A percentile compares a stretch with the other conserved stretches of the same genome.
phyloP scores from a whole-genome alignment of 2,888 invertebrate species.

The Drosophila nr. fundita region DNA sequence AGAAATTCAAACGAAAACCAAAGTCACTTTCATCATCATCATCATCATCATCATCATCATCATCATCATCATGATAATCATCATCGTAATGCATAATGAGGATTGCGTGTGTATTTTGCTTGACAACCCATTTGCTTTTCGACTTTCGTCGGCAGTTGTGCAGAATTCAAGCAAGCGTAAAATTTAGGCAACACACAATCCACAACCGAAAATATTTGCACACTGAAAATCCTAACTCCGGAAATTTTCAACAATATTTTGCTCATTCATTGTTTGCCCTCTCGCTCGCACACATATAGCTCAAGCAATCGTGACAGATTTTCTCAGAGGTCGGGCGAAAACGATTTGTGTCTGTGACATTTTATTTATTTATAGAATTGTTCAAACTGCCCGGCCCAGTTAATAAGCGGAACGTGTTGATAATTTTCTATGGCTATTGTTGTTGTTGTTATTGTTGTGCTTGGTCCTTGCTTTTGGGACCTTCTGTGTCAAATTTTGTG shows the following conservation, averaged over 20 bases:
- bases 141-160: constrained; percentile 31
- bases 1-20: constrained; percentile 71
- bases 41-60: constrained; percentile 25
- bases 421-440: constrained; percentile 51
- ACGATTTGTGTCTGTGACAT: constrained; percentile 43
- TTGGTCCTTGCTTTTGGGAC: constrained; percentile 21
- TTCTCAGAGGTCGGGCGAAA: constrained; percentile 26
- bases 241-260: constrained; percentile 65
- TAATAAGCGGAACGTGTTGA: constrained; percentile 76
- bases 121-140: constrained; percentile 39
- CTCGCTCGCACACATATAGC: constrained; percentile 19
- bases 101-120: constrained; percentile 23
- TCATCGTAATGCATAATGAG: constrained; percentile 36
- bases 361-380: constrained; percentile 59
- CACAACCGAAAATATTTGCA: constrained; percentile 51
- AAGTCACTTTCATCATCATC: constrained; percentile 57
- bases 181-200: constrained; percentile 61
- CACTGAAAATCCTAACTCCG: constrained; percentile 42
- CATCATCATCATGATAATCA: constrained; percentile 17
- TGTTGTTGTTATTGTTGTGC: constrained; percentile 21
- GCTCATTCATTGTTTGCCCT: constrained; percentile 19
- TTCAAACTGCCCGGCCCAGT: constrained; percentile 50
- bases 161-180: constrained; percentile 61
- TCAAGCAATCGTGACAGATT: constrained; percentile 63
- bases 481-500: constrained; percentile 29